Evolutionary conservation across 2,797 vertebrate genomes (phyloP), one percentile per base, ranked within the genome.

Genomic region (Avahi laniger): DNA sequence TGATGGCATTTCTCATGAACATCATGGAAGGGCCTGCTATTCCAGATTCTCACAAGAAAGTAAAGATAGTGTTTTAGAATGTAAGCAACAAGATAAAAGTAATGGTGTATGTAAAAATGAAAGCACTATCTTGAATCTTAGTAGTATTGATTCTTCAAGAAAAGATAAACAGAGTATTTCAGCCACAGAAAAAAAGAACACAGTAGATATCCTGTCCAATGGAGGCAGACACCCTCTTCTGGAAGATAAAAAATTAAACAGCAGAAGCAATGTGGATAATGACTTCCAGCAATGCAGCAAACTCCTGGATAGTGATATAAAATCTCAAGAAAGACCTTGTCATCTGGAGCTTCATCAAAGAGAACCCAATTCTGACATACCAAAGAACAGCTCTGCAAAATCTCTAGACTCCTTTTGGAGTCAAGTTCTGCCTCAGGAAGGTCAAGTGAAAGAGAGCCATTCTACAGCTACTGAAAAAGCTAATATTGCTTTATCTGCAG

Each of bases 401-500:
- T 98, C 98, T 97, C 92, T 98, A 96, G 99, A 99, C 98, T 98
- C 97, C 98, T 99, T 98, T 98, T 98, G 98, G 98, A 99, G 98
- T 98, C 99, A 99, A 86, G 98, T 98, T 98, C 99, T 98, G 98
- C 97, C 98, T 98, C 99, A 99, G 98, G 99, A 99, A 98, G 98
- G 98, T 98, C 99, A 99, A 98, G 98, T 98, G 98, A 99, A 98
- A 99, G 99, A 99, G 95, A 98, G 97, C 98, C 98, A 99, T 97
- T 98, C 99, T 97, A 89, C 98, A 97, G 48, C 98, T 97, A 98
- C 98, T 98, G 99, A 99, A 98, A 99, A 98, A 98, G 96, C 98
- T 98, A 99, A 98, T 98, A 98, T 99, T 98, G 99, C 99, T 98
- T 99, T 99, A 98, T 99, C 99, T 98, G 98, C 99, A 99, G 99